Evolutionary conservation across 2,888 invertebrate species (phyloP), one percentile per base, ranked within the genome.

Genomic region (Nasonia oneida): DNA sequence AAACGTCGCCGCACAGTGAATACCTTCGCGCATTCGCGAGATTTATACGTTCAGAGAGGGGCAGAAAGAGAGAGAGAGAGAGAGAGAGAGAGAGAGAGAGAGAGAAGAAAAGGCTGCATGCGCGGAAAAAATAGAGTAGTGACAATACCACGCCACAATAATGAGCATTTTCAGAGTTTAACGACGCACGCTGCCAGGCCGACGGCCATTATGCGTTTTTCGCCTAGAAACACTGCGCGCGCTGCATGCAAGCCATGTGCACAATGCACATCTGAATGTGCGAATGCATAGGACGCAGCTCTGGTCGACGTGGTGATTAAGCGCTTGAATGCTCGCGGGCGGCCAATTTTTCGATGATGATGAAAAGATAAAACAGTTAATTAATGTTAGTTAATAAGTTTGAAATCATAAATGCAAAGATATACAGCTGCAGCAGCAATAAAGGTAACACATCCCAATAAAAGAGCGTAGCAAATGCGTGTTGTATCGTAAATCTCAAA

Each of bases 101-200:
- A 74, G 75, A 47, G 53, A 33, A 67, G 42, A 86, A 61, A 74
- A 76, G 79, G 57, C 79, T 70, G 75, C 80, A 75, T 50, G 77
- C 50, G 80, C 75, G 81, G 78, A 74, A 78, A 77, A 84, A 86
- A 84, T 84, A 86, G 77, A 84, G 77, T 81, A 64, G 71, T 37
- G 61, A 86, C 79, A 80, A 86, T 85, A 71, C 74, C 15, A 50
- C 47, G 80, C 78, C 85, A 89, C 83, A 86, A 88, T 89, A 88
- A 89, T 89, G 89, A 87, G 87, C 85, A 90, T 90, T 91, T 91
- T 90, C 87, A 82, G 84, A 85, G 88, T 85, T 86, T 89, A 90
- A 90, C 89, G 88, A 88, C 86, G 89, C 89, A 84, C 80, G 23
- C n/a, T 77, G 77, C 12, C 77, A 77, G 77, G 61, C n/a, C 67